Evolutionary conservation across 2,888 invertebrate genomes (phyloP).

Genomic region (Pantelozetes paolii): DNA sequence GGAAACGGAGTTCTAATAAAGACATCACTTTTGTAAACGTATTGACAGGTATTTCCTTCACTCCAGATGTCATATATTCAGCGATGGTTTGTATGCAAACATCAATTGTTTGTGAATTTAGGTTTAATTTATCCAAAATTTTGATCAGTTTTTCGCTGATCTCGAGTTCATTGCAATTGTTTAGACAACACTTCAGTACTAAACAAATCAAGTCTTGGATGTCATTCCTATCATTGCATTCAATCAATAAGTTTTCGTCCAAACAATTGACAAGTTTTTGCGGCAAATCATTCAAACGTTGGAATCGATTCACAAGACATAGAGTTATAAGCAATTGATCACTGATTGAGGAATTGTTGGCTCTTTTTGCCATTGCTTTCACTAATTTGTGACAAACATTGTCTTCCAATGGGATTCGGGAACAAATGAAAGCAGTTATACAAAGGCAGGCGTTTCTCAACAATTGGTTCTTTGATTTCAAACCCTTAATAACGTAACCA

Average conservation of each 20-base stretch:
- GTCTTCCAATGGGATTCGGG: not conserved
- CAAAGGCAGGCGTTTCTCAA: constrained; percentile 11
- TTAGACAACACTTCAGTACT: constrained; percentile 18
- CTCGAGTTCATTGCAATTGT: not conserved
- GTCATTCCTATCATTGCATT: not conserved
- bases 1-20: constrained; percentile 36
- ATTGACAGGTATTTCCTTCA: too few species aligned
- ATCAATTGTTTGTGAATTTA: not conserved
- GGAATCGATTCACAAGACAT: constrained; percentile 6
- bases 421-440: constrained; percentile 25
- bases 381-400: not conserved
- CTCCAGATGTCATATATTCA: not conserved
- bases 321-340: not conserved
- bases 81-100: constrained; percentile 4
- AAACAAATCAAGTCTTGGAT: not conserved
- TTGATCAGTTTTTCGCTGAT: not conserved
- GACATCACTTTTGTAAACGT: not conserved
- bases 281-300: not conserved
- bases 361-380: constrained; percentile 10
- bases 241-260: not conserved
- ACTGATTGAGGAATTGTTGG: not conserved
- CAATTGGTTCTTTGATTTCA: not conserved
- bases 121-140: constrained; percentile 19
- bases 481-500: constrained; percentile 17
- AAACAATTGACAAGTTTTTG: not conserved